Evolutionary conservation across 1,140 invertebrate species (phyloP).

Genomic region (Heliconius melpomene): DNA sequence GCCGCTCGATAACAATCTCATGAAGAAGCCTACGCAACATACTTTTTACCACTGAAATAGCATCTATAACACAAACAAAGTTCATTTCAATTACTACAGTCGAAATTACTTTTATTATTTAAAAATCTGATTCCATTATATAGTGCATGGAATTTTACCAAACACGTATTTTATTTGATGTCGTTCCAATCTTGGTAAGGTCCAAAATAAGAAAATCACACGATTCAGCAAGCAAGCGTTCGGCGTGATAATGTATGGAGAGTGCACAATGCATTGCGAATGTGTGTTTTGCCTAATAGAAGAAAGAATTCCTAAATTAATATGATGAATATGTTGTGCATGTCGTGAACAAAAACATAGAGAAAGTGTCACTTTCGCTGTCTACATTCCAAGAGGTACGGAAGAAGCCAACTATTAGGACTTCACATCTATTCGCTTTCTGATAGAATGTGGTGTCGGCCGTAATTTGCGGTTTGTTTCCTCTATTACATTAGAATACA

Average conservation of each 20-base stretch:
- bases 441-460: slow-evolving; percentile 57
- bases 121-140: not conserved
- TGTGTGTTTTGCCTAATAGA: slow-evolving; percentile 48
- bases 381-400: slow-evolving; percentile 50
- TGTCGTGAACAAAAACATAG: slow-evolving; percentile 42
- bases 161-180: not conserved
- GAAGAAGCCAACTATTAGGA: slow-evolving; percentile 52
- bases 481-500: slow-evolving; percentile 16
- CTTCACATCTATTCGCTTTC: slow-evolving; percentile 46
- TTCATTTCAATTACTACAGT: slow-evolving; percentile 1
- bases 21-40: slow-evolving; percentile 24
- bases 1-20: slow-evolving; percentile 1
- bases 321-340: slow-evolving; percentile 38
- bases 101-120: not conserved
- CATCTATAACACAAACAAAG: slow-evolving; percentile 20
- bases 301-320: slow-evolving; percentile 44
- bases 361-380: slow-evolving; percentile 65
- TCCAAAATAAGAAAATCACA: slow-evolving; percentile 64
- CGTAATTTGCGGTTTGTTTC: slow-evolving; percentile 57
- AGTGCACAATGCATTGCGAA: slow-evolving; percentile 70
- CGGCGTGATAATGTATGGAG: slow-evolving; percentile 62
- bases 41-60: slow-evolving; percentile 11
- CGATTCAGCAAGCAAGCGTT: slow-evolving; percentile 69
- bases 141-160: slow-evolving; percentile 26
- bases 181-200: slow-evolving; percentile 28